Evolutionary conservation across 1,140 invertebrate genomes (phyloP), one percentile per base, ranked within the genome.

Genomic region (Atopsyche davidsoni): DNA sequence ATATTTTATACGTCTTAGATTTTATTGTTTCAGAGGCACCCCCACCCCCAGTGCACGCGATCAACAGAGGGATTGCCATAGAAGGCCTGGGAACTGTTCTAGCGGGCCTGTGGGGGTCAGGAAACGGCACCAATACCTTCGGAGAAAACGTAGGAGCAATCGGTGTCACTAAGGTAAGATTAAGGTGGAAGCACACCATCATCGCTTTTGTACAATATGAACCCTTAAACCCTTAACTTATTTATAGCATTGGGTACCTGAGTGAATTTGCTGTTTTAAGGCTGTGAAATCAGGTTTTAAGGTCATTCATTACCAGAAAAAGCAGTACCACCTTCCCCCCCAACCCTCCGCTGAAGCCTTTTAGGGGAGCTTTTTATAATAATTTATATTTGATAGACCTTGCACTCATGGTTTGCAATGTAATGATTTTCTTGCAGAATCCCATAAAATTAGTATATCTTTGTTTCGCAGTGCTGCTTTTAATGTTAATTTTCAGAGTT

Each of bases 71-170:
- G 0, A 87, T 93, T 23, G 84, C 80, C 3, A 81, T 86, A 0
- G 89, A 93, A 69, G 90, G 90, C 0, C 54, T 93, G 7, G 89
- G 89, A 7, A 90, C 86, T 0, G 68, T 91, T 2, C 62, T 93
- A 6, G 87, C 89, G 0, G 90, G 89, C 0, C 68, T 89, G 1
- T 86, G 86, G 79, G 89, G 89, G 2, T 85, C 76, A 62, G 87
- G 85, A 3, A 91, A 91, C 60, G 90, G 88, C 2, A 90, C 89
- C 2, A 92, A 91, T 50, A 92, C 88, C 0, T 92, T 89, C 60
- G 84, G 85, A 13, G 87, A 91, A 68, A 95, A 95, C 65, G 87
- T 95, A 34, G 90, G 89, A 3, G 89, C 88, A 9, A 92, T 95
- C 51, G 89, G 89, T 38, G 79, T 81, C 4, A 81, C 79, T 2